Conservation (phyloP, 2,113 vertebrate species). For the Dipodomys spectabilis region DNA sequence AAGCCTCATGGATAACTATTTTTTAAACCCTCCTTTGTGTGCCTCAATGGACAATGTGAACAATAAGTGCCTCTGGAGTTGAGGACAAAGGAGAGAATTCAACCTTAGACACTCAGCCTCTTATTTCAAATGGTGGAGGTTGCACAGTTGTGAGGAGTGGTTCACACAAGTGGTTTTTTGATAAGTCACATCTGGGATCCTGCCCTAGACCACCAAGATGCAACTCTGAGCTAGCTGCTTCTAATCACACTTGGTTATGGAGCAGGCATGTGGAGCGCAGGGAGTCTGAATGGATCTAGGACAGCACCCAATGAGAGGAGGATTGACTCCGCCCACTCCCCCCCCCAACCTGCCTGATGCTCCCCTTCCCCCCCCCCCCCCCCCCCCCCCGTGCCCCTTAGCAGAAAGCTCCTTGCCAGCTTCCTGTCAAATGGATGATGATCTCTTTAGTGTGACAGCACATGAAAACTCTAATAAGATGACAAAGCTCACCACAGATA, state of each 20-base stretch:
- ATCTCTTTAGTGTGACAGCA: not conserved
- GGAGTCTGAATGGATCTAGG: not conserved
- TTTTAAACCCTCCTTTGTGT: slow-evolving; percentile 62
- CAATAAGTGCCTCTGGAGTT: slow-evolving; percentile 56
- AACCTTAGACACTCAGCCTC: slow-evolving; percentile 72
- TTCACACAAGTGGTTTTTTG: slow-evolving; percentile 66
- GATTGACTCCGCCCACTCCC: accelerated
- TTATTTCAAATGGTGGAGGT: slow-evolving; percentile 34
- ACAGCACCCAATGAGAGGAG: too few relatives aligned
- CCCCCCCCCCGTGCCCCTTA: not conserved
- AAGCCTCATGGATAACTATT: not conserved
- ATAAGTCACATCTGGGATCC: slow-evolving; percentile 68
- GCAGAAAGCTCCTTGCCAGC: not conserved
- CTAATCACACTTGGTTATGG: not conserved
- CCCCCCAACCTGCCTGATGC: not conserved
- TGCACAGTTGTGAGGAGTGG: not conserved
- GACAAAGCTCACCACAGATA: not conserved
- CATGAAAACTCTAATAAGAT: not conserved
- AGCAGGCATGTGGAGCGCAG: too few relatives aligned
- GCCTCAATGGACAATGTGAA: slow-evolving; percentile 72
- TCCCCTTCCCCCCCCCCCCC: not conserved
- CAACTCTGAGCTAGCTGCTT: not conserved
- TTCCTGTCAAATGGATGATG: not conserved
- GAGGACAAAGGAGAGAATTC: slow-evolving; percentile 73
- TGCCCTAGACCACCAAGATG: not conserved